These are phyloP conservation scores for Zapus hudsonius DNA, from an alignment of 2,113 vertebrate species.

Conservation along the genomic window DNA sequence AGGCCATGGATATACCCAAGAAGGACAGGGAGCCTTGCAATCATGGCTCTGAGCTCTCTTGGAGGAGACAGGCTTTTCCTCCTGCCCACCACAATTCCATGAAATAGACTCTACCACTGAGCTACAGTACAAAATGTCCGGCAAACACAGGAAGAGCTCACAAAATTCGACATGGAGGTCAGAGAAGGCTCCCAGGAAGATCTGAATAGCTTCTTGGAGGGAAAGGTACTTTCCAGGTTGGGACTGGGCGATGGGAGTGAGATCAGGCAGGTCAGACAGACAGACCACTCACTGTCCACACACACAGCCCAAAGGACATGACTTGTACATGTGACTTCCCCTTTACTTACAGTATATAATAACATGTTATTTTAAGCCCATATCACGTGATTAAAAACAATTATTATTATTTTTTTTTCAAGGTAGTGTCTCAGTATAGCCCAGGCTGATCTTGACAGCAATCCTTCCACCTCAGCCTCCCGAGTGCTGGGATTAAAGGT, in stretches of 20 bases:
- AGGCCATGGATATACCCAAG: background rate
- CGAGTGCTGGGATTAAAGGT: too few species aligned
- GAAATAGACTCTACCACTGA: too few species aligned
- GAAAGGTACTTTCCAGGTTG: background rate
- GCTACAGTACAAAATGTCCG: background rate
- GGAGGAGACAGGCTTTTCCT: background rate
- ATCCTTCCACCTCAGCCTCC: too few species aligned
- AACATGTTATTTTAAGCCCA: background rate
- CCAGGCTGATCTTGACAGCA: too few species aligned
- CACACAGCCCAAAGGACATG: background rate
- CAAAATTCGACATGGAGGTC: background rate
- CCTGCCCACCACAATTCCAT: background rate
- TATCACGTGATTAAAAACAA: background rate
- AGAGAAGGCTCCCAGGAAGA: background rate
- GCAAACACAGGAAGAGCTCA: background rate
- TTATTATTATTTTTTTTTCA: background rate
- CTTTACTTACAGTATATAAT: background rate
- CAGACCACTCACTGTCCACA: rapidly evolving
- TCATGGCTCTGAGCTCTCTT: rapidly evolving
- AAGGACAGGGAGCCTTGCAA: background rate
- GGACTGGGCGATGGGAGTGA: background rate
- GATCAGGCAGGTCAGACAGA: background rate
- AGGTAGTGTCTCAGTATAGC: too few species aligned
- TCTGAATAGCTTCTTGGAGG: background rate
- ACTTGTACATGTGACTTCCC: background rate